A percentile compares a stretch with the other conserved stretches of the same genome.
Conservation (phyloP, 2,113 vertebrate genomes). For the Platichthys flesus region DNA sequence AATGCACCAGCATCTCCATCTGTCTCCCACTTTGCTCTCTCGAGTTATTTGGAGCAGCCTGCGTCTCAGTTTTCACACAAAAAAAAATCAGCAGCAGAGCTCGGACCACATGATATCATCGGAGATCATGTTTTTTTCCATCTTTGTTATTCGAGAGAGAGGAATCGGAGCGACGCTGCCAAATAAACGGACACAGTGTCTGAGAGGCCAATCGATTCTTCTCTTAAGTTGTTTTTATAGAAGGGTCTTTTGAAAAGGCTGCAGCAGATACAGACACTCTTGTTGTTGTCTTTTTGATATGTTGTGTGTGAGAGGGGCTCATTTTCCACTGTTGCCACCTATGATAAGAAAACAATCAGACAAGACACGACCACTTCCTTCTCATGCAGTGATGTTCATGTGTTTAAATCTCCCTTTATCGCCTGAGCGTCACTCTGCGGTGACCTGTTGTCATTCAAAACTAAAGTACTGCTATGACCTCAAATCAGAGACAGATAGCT, state of each 20-base stretch:
- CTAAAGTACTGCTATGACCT: no score
- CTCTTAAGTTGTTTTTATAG: slow-evolving; percentile 60
- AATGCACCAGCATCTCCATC: not conserved
- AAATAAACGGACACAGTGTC: slow-evolving; percentile 66
- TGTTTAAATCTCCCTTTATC: not conserved
- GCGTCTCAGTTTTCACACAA: slow-evolving; percentile 24
- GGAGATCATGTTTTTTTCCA: slow-evolving; percentile 26
- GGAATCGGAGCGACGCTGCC: slow-evolving; percentile 51
- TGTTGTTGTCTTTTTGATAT: not conserved
- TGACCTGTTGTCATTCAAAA: no score
- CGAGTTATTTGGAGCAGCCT: slow-evolving; percentile 9
- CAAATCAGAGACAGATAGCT: not conserved
- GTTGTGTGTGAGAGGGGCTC: not conserved
- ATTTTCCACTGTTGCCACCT: not conserved
- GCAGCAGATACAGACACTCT: slow-evolving; percentile 12
- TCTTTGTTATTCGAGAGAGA: slow-evolving; percentile 67
- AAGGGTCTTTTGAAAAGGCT: slow-evolving; percentile 6
- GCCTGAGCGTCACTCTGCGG: not conserved
- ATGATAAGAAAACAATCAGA: not conserved
- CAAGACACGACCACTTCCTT: not conserved
- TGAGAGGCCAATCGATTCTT: slow-evolving; percentile 73
- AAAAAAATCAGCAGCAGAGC: slow-evolving; percentile 15
- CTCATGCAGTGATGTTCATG: slow-evolving; percentile 1
- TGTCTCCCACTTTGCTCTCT: not conserved
- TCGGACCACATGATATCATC: slow-evolving; percentile 23